Evolutionary conservation across 2,113 vertebrate species (phyloP).

Genomic region (Cyanistes caeruleus): DNA sequence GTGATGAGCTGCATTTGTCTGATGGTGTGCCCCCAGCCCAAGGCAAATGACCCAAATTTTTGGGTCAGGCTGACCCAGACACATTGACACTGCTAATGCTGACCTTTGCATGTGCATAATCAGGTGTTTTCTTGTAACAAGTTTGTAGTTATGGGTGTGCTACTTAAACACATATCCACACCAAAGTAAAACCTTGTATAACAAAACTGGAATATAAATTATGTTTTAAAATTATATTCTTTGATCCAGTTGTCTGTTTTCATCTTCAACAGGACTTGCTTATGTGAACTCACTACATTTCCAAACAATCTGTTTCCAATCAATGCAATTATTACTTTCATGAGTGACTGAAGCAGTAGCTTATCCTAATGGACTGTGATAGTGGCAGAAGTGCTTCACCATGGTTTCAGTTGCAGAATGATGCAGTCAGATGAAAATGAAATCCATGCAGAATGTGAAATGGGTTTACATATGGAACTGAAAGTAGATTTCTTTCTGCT

Average conservation of each 20-base stretch:
- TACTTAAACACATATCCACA: background rate
- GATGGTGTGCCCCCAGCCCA: background rate
- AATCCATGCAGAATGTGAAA: background rate
- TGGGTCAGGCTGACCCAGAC: background rate
- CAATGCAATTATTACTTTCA: background rate
- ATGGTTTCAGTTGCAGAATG: background rate
- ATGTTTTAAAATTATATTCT: background rate
- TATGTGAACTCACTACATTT: background rate
- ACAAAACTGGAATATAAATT: background rate
- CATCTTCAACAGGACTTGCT: background rate
- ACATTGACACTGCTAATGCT: background rate
- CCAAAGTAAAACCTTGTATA: background rate
- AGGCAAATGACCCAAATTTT: background rate
- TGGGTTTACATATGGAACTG: background rate
- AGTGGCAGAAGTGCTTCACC: background rate
- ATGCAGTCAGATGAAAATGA: background rate
- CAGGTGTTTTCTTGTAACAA: background rate
- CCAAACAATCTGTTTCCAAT: background rate
- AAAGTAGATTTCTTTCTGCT: background rate
- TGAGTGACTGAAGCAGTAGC: background rate
- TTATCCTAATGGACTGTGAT: background rate
- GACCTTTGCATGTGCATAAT: background rate
- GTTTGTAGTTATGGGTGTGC: background rate
- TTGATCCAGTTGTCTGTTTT: background rate
- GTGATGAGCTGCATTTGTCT: background rate